A percentile compares a stretch with the other conserved stretches of the same genome.
Evolutionary conservation across 2,113 vertebrate species (phyloP).

Genomic region (Ctenomys sociabilis): DNA sequence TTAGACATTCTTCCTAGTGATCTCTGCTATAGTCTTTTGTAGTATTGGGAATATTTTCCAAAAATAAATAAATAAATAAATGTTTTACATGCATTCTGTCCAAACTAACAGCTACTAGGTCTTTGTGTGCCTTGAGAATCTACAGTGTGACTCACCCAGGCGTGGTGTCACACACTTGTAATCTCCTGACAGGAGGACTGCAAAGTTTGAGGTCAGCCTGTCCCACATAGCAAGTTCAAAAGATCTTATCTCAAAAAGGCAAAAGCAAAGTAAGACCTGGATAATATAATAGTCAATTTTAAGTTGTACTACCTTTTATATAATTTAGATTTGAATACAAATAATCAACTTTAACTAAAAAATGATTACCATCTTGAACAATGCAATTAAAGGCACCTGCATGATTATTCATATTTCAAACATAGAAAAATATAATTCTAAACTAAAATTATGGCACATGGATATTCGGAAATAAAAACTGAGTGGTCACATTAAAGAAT

Average conservation of each 20-base stretch:
- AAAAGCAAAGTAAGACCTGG: background rate
- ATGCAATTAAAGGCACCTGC: background rate
- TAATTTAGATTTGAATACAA: background rate
- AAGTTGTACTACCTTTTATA: constrained; percentile 31
- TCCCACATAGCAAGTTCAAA: background rate
- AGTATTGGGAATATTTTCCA: background rate
- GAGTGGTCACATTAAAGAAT: background rate
- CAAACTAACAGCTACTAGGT: background rate
- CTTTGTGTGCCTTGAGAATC: background rate
- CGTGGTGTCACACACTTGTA: background rate
- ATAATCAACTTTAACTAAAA: background rate
- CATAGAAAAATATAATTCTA: background rate
- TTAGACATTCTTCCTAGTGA: background rate
- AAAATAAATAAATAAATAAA: no score
- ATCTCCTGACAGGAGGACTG: background rate
- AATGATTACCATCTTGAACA: background rate
- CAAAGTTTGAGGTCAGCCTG: background rate
- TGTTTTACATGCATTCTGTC: background rate
- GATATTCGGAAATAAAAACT: background rate
- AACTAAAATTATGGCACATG: background rate
- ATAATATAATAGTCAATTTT: background rate
- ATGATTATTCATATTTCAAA: background rate
- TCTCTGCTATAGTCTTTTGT: background rate
- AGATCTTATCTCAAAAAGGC: background rate
- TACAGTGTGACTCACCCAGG: background rate